Evolutionary conservation across 2,113 vertebrate species (phyloP).

Genomic region (Protobothrops mucrosquamatus): DNA sequence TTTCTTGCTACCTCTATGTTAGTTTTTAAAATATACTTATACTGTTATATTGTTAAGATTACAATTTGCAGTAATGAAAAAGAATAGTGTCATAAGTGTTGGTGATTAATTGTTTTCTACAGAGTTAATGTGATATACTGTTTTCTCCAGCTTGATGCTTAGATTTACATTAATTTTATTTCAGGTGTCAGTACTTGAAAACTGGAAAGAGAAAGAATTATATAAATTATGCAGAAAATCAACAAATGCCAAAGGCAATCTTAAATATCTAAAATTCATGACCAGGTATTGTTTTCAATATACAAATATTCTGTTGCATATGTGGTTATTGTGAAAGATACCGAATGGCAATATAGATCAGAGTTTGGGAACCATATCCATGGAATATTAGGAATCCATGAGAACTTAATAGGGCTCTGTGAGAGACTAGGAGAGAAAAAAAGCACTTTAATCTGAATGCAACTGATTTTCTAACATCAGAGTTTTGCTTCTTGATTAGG

Average conservation of each 20-base stretch:
- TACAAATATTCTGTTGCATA: background rate
- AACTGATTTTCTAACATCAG: background rate
- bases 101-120: background rate
- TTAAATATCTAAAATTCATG: slow-evolving; percentile 49
- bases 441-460: background rate
- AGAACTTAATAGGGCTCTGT: background rate
- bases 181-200: slow-evolving; percentile 70
- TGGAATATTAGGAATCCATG: background rate
- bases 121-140: background rate
- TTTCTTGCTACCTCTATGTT: background rate
- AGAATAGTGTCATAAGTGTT: background rate
- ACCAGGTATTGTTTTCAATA: slow-evolving; percentile 53
- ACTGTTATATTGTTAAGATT: background rate
- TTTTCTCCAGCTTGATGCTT: background rate
- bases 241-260: slow-evolving; percentile 52
- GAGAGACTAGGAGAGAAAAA: background rate
- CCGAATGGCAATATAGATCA: background rate
- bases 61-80: background rate
- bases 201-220: slow-evolving; percentile 58
- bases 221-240: slow-evolving; percentile 46
- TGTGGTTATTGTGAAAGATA: background rate
- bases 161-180: background rate
- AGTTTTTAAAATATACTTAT: background rate
- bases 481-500: background rate
- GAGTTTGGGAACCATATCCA: background rate